Percentiles rank a stretch among this genome's conserved stretches.
phyloP scores from a whole-genome alignment of 2,797 vertebrate species.

The Argyrosomus regius region DNA sequence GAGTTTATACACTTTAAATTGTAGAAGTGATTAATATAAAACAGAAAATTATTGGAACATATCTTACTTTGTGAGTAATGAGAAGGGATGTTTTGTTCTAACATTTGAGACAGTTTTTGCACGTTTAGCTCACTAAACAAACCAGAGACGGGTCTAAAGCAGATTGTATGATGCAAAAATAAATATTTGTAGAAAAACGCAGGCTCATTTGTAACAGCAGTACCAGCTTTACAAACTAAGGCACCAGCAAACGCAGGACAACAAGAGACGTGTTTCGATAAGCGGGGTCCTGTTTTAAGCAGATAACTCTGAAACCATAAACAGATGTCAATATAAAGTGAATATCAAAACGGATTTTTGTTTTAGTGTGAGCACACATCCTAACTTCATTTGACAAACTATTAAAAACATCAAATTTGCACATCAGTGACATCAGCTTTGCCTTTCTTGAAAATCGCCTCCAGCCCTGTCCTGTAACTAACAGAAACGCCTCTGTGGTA shows the following conservation, averaged over 20 bases:
- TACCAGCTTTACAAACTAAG: conserved; percentile 68
- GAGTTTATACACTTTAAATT: conserved; percentile 26
- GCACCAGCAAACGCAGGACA: conserved; percentile 68
- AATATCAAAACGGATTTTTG: background rate
- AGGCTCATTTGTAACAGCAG: conserved; percentile 44
- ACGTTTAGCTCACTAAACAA: conserved; percentile 18
- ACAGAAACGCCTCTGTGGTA: conserved; percentile 17
- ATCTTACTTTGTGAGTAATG: background rate
- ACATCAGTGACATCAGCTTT: background rate
- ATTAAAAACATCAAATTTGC: conserved; percentile 4
- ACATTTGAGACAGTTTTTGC: background rate
- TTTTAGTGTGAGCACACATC: background rate
- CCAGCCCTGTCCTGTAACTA: background rate
- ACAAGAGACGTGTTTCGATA: conserved; percentile 15
- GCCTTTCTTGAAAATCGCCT: background rate
- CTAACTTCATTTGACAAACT: background rate
- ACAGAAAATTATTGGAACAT: background rate
- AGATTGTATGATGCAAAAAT: conserved; percentile 33
- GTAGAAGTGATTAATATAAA: background rate
- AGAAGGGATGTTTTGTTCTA: background rate
- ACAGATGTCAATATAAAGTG: background rate
- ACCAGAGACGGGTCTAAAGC: conserved; percentile 20
- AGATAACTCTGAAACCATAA: background rate
- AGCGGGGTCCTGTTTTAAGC: background rate
- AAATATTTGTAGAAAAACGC: conserved; percentile 42